These are phyloP conservation scores for Proteles cristata DNA, from an alignment of 2,113 vertebrate species.

Conservation along the genomic window DNA sequence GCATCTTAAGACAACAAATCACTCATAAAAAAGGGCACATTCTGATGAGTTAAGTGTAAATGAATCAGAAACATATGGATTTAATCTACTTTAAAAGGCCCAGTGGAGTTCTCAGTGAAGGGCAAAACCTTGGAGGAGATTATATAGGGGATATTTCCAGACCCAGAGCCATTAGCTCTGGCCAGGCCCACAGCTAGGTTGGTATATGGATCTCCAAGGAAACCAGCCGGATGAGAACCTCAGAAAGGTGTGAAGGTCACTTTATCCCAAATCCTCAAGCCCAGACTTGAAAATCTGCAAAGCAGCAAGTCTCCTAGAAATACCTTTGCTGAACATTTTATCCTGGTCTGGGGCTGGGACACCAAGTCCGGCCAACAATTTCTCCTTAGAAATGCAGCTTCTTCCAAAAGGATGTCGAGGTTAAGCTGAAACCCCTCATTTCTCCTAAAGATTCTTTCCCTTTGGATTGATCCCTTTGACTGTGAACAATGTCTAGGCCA, in stretches of 20 bases:
- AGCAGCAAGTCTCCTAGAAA: neutral
- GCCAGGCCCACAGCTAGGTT: neutral
- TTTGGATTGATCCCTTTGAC: neutral
- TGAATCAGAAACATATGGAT: slow-evolving; percentile 80
- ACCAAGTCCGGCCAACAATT: neutral
- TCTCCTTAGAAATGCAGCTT: slow-evolving; percentile 38
- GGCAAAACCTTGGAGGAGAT: slow-evolving; percentile 55
- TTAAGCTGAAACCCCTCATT: neutral
- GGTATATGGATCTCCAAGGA: slow-evolving; percentile 46
- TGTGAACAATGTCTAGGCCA: neutral
- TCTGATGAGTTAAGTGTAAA: slow-evolving; percentile 78
- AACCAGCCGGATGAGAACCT: neutral
- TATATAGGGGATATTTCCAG: slow-evolving; percentile 56
- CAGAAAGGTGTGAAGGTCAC: neutral
- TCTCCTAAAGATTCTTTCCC: neutral
- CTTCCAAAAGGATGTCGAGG: neutral
- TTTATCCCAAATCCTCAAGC: neutral
- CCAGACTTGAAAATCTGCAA: neutral
- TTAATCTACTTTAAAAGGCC: slow-evolving; percentile 66
- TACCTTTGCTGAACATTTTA: slow-evolving; percentile 19
- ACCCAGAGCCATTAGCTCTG: slow-evolving; percentile 17
- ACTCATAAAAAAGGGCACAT: slow-evolving; percentile 60
- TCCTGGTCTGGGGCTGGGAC: neutral
- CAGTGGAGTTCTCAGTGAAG: slow-evolving; percentile 49
- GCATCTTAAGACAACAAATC: slow-evolving; percentile 65